phyloP scores from a whole-genome alignment of 2,797 vertebrate genomes.

The Etheostoma perlongum region DNA sequence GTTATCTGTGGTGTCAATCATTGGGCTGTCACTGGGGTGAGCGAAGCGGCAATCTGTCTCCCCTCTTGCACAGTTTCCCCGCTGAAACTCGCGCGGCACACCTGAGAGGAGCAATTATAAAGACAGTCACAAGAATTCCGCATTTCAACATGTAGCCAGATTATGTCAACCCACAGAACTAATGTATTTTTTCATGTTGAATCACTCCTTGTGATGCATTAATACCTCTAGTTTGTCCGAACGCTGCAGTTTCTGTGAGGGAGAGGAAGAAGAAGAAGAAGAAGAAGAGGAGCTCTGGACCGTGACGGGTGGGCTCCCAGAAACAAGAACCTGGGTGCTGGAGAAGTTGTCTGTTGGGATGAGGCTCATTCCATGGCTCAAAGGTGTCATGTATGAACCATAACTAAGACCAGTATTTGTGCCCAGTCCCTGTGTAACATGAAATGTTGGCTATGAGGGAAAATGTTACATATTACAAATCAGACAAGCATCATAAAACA shows the following conservation, averaged over 20 bases:
- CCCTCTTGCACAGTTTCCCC: slow-evolving; percentile 97
- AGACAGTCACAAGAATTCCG: background rate
- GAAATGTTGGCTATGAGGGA: slow-evolving; percentile 87
- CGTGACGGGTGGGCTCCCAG: slow-evolving; percentile 91
- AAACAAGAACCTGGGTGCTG: slow-evolving; percentile 90
- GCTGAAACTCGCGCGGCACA: slow-evolving; percentile 98
- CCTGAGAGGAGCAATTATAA: slow-evolving; percentile 79
- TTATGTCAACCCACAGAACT: background rate
- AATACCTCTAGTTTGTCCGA: slow-evolving; percentile 98
- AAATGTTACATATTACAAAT: slow-evolving; percentile 22
- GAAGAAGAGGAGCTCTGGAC: slow-evolving; percentile 91
- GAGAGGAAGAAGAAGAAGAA: slow-evolving; percentile 88
- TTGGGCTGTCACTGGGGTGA: slow-evolving; percentile 97
- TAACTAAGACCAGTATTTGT: slow-evolving; percentile 94
- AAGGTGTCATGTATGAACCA: slow-evolving; percentile 93
- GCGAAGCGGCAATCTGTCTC: slow-evolving; percentile 99
- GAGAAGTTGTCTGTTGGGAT: slow-evolving; percentile 95
- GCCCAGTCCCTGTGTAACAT: slow-evolving; percentile 92
- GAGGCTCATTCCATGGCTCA: slow-evolving; percentile 95
- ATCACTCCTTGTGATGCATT: background rate
- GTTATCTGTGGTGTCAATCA: slow-evolving; percentile 99
- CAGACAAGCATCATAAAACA: slow-evolving; percentile 16
- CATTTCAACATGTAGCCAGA: background rate
- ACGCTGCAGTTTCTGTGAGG: slow-evolving; percentile 97
- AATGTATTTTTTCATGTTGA: slow-evolving; percentile 19